Conservation (phyloP, 1,140 invertebrate genomes). For the Philotrypesis tridentata region DNA sequence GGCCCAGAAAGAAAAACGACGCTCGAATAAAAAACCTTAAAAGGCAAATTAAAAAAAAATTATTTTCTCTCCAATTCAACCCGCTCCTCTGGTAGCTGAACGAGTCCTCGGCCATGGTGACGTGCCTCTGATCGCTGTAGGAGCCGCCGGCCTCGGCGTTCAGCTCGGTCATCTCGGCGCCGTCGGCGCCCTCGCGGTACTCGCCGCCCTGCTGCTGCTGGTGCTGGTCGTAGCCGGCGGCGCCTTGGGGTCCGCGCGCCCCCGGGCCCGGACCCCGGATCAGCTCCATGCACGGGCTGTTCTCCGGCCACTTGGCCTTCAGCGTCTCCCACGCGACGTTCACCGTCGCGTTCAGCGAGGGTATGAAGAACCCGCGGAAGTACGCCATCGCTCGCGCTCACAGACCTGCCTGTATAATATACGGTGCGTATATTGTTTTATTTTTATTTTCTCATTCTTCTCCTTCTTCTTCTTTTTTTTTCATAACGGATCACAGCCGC, state of each 20-base stretch:
- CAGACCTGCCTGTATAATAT: not conserved
- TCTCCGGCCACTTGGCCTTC: slow-evolving; percentile 84
- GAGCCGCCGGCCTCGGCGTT: slow-evolving; percentile 71
- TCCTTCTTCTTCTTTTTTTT: not conserved
- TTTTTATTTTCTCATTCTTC: too few relatives aligned
- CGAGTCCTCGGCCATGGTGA: slow-evolving; percentile 68
- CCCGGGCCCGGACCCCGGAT: slow-evolving; percentile 63
- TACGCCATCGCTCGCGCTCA: slow-evolving; percentile 70
- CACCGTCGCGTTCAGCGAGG: slow-evolving; percentile 82
- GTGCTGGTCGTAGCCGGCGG: slow-evolving; percentile 66
- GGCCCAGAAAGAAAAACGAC: too few relatives aligned
- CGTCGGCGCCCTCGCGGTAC: slow-evolving; percentile 70
- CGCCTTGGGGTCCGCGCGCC: slow-evolving; percentile 54
- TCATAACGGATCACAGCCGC: not conserved
- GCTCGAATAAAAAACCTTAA: too few relatives aligned
- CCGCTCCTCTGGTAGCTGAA: slow-evolving; percentile 72
- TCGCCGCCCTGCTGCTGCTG: too few relatives aligned
- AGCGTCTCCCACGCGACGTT: slow-evolving; percentile 88
- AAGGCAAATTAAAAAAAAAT: too few relatives aligned
- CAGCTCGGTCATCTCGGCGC: slow-evolving; percentile 77
- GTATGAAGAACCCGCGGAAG: slow-evolving; percentile 78
- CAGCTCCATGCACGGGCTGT: slow-evolving; percentile 74
- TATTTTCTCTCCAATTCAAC: slow-evolving; percentile 56
- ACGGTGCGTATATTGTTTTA: too few relatives aligned
- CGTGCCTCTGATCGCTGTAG: slow-evolving; percentile 76